These are phyloP conservation scores for Equus quagga DNA, from an alignment of 2,113 vertebrate species.

Conservation along the genomic window DNA sequence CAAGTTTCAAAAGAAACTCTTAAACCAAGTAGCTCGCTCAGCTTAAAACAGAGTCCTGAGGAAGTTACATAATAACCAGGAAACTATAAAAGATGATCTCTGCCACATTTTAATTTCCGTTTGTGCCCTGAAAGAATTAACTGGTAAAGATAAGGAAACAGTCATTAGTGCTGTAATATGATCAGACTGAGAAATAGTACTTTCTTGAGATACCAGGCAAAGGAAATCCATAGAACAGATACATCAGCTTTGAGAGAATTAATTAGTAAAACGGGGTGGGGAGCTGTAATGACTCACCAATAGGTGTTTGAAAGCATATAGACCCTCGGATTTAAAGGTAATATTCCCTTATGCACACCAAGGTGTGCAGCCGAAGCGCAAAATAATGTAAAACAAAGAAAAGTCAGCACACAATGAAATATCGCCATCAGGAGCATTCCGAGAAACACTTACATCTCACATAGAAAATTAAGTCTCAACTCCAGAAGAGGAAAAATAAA, in stretches of 20 bases:
- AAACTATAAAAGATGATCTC: background rate
- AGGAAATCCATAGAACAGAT: background rate
- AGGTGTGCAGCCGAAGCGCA: background rate
- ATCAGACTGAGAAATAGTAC: background rate
- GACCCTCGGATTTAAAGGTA: background rate
- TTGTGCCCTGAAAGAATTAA: background rate
- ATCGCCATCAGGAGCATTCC: background rate
- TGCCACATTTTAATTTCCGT: background rate
- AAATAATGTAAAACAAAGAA: background rate
- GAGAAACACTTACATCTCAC: background rate
- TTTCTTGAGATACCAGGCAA: background rate
- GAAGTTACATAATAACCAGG: background rate
- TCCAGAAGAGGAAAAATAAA: background rate
- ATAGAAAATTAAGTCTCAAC: background rate
- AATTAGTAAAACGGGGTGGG: background rate
- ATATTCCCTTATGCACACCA: background rate
- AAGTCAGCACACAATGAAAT: background rate
- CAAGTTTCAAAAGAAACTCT: conserved; percentile 31
- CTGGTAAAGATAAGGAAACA: background rate
- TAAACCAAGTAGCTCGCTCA: background rate
- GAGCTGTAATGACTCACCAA: background rate
- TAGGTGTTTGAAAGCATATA: background rate
- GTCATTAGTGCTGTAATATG: background rate
- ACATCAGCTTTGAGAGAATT: background rate
- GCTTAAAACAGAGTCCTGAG: background rate